These are phyloP conservation scores for Drosophila kuntzei DNA, from an alignment of 2,888 invertebrate species.

Conservation along the genomic window DNA sequence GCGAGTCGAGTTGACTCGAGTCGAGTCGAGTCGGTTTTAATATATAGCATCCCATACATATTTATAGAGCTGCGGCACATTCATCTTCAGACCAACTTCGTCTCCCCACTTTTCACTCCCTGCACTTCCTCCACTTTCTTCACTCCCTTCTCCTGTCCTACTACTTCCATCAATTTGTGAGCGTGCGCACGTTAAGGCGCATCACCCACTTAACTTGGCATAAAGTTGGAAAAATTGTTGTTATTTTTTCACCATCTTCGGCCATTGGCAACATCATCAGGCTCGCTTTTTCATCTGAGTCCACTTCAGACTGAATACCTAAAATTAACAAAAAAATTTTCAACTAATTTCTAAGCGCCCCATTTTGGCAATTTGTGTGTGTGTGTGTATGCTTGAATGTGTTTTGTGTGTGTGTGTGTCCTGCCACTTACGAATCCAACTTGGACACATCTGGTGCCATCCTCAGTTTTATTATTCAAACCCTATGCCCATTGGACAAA, in stretches of 20 bases:
- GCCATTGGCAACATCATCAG: slow-evolving; percentile 68
- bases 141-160: slow-evolving; percentile 15
- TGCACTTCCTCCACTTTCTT: background rate
- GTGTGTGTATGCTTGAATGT: slow-evolving; percentile 3
- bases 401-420: slow-evolving; percentile 26
- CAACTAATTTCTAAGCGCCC: slow-evolving; percentile 64
- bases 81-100: slow-evolving; percentile 73
- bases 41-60: slow-evolving; percentile 83
- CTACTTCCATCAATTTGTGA: slow-evolving; percentile 19
- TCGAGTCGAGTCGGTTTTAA: slow-evolving; percentile 80
- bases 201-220: slow-evolving; percentile 79
- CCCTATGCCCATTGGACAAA: slow-evolving; percentile 19
- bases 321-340: slow-evolving; percentile 50
- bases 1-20: slow-evolving; percentile 48
- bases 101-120: slow-evolving; percentile 5
- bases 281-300: slow-evolving; percentile 50
- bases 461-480: slow-evolving; percentile 37
- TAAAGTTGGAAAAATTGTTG: slow-evolving; percentile 72
- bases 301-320: slow-evolving; percentile 52
- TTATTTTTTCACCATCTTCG: slow-evolving; percentile 32
- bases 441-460: slow-evolving; percentile 70
- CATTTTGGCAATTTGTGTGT: slow-evolving; percentile 11
- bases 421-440: slow-evolving; percentile 63
- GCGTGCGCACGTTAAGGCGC: slow-evolving; percentile 43
- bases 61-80: slow-evolving; percentile 83